A percentile compares a stretch with the other conserved stretches of the same genome.
Evolutionary conservation across 1,140 invertebrate species (phyloP).

Genomic region (Calycopis cecrops): DNA sequence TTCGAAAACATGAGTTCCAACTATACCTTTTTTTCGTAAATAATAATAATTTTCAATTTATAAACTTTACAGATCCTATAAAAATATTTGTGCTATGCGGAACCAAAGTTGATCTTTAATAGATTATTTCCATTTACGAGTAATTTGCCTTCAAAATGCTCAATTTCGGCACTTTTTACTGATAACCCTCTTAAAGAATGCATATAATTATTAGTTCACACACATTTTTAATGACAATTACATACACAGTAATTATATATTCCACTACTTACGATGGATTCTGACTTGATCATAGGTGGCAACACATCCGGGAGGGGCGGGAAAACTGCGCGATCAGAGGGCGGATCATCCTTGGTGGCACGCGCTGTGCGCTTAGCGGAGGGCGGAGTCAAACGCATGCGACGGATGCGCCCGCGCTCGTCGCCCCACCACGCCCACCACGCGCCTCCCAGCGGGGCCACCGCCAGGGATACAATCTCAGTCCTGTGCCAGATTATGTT

Average conservation of each 20-base stretch:
- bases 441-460: constrained; percentile 29
- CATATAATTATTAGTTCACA: no score
- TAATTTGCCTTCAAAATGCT: no score
- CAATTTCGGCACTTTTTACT: no score
- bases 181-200: no score
- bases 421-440: constrained; percentile 54
- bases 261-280: constrained; percentile 14
- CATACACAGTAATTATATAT: neutral
- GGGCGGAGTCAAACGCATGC: constrained; percentile 21
- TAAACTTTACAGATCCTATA: no score
- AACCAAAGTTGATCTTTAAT: no score
- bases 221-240: neutral
- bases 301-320: constrained; percentile 13
- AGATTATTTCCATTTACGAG: no score
- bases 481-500: constrained; percentile 18
- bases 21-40: no score
- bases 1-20: no score
- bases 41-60: no score
- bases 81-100: no score
- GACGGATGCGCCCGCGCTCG: constrained; percentile 30
- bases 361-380: constrained; percentile 17
- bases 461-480: constrained; percentile 36
- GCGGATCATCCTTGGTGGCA: constrained; percentile 8
- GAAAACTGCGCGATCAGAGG: constrained; percentile 13
- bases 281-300: constrained; percentile 12